Conservation (phyloP, 1,140 invertebrate species). For the Dendrolimus kikuchii region DNA sequence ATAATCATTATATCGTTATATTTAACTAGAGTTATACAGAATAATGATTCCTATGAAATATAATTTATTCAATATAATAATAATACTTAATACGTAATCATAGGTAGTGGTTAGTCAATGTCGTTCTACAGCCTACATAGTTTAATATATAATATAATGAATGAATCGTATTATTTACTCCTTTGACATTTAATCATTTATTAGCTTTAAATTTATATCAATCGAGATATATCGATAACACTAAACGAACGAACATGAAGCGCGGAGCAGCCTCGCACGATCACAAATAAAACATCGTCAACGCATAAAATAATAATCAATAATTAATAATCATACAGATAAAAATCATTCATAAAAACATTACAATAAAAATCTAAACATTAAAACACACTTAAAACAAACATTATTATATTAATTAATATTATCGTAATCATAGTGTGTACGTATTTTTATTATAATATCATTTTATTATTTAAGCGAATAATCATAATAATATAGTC, state of each 20-base stretch:
- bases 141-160: conserved; percentile 63
- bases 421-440: conserved; percentile 70
- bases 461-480: conserved; percentile 69
- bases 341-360: conserved; percentile 72
- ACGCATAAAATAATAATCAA: conserved; percentile 72
- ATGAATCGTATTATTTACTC: conserved; percentile 67
- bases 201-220: conserved; percentile 60
- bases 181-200: conserved; percentile 47
- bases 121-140: conserved; percentile 68
- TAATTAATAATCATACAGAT: conserved; percentile 71
- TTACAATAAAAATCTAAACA: conserved; percentile 73
- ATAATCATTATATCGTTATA: conserved; percentile 71
- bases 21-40: conserved; percentile 75
- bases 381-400: conserved; percentile 73
- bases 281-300: conserved; percentile 70
- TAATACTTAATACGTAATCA: conserved; percentile 72
- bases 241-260: conserved; percentile 47
- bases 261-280: conserved; percentile 54
- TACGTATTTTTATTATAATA: conserved; percentile 37
- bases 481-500: conserved; percentile 59
- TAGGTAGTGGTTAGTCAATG: conserved; percentile 70
- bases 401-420: conserved; percentile 65
- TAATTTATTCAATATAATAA: conserved; percentile 72
- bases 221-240: conserved; percentile 53
- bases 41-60: conserved; percentile 75